Base-by-base conservation (phyloP, 2,888 invertebrate genomes). In the Coremacera marginata region DNA sequence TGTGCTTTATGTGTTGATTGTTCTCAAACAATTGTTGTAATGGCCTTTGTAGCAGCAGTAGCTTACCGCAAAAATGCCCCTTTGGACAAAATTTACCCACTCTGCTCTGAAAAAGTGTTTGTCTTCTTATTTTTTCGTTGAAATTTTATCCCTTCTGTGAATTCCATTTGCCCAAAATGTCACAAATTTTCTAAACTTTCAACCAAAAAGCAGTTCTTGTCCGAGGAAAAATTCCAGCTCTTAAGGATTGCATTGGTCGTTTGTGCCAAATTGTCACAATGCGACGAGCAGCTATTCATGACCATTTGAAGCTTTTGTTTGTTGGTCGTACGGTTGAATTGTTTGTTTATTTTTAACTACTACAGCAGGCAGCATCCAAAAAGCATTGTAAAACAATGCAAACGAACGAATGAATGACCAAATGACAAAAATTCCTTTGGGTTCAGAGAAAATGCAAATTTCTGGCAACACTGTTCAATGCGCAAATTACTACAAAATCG, bases 401-500 rank as follows among this genome's bases (percentile, higher is more conserved):
- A 37, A 37, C 14, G 9, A 31, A 34, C 67, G 44, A 67, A 22
- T 44, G 25, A 67, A 25, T n/a, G 67, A 49, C 49, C 55, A 34
- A 70, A 51, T 31, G 67, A 67, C 67, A 67, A 44, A 68, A 70
- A 72, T 72, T 72, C 62, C 62, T 72, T 62, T 37, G 72, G 72
- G 72, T 37, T 37, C 37, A 34, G 14, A 44, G 31, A 68, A 72
- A 72, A 72, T 72, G 62, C 72, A 60, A 72, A 72, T 57, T 72
- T 62, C 44, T 72, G 72, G 72, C 72, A 72, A 62, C 72, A 62
- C 72, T 72, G 52, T 72, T 62, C 72, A 62, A 72, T 72, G 72
- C 49, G 27, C 72, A 72, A 72, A 62, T 72, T 44, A 72, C 70
- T 70, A 55, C 19, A 44, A 70, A 70, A 71, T 19, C 44, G 70